Base-by-base conservation (phyloP, 2,113 vertebrate species). In the Caranx ignobilis region DNA sequence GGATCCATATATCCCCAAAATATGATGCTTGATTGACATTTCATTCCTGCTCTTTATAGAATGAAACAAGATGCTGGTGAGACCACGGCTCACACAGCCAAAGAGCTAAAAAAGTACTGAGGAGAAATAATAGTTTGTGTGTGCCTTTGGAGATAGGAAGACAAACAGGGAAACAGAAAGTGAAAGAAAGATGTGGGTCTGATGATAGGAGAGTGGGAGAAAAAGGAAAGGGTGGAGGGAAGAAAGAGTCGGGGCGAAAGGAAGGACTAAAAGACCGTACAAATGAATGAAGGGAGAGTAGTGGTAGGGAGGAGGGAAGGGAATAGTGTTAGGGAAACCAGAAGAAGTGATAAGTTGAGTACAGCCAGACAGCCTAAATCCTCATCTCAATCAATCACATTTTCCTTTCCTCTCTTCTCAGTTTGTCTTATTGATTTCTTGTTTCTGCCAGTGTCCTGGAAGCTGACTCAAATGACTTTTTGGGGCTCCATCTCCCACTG, bases 301-400 rank as follows among this genome's bases (percentile, higher is more conserved):
- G 50, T 35, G 19, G 37, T 11, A 26, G 12, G 37, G 57, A 54
- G 61, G 39, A 41, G 39, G 39, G 59, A 39, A 50, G 39, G 60
- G 35, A 2, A 34, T 55, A 60, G 56, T 82, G 85, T 71, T 79
- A 72, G 65, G 81, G 15, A 63, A 81, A 55, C 21, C 11, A n/a
- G 84, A 66, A 85, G 80, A 87, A 82, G 75, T 84, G 87, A 90
- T 87, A 64, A 89, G 84, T 88, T 85, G 79, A 88, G 81, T 85
- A 74, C 32, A 84, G 81, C 76, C 77, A 86, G 86, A 89, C 81
- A 84, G 69, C 71, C 81, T 67, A 86, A 87, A 87, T 89, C 88
- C 84, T 89, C 76, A 64, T 91, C 85, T 89, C 88, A 88, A 91
- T 93, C 90, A 92, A 90, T 91, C 91, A 92, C 84, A 86, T 87